Evolutionary conservation across 2,113 vertebrate genomes (phyloP).

Genomic region (Climacteris rufus): DNA sequence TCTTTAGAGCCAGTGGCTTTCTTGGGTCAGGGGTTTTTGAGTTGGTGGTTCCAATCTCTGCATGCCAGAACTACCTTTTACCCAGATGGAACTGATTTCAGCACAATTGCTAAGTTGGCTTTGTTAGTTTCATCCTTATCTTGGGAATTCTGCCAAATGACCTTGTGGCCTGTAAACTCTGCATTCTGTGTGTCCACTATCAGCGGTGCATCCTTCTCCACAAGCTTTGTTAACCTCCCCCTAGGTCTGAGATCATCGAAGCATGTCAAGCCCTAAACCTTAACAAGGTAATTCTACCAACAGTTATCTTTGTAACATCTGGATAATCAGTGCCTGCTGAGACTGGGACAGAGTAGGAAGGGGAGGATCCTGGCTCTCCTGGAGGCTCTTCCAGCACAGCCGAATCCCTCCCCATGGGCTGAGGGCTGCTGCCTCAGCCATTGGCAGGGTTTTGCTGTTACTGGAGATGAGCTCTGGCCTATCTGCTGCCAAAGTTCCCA

Average conservation of each 20-base stretch:
- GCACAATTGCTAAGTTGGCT: neutral
- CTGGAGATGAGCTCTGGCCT: neutral
- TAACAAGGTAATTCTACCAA: neutral
- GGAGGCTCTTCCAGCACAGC: neutral
- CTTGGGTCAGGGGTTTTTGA: neutral
- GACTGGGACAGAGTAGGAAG: fast-evolving
- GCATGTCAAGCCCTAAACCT: neutral
- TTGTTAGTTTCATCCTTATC: neutral
- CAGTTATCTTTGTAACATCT: neutral
- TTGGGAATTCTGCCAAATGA: neutral
- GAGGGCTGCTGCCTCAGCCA: neutral
- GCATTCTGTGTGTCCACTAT: neutral
- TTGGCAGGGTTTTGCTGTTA: neutral
- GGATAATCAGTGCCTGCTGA: neutral
- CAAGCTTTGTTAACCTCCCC: neutral
- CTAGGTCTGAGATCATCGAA: neutral
- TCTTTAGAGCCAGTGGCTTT: neutral
- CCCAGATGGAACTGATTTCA: neutral
- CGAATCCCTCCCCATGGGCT: fast-evolving
- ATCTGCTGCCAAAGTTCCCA: neutral
- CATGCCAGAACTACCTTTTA: neutral
- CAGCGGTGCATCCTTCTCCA: neutral
- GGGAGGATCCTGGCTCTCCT: neutral
- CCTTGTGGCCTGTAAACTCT: neutral
- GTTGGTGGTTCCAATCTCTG: neutral